Evolutionary conservation across 2,797 vertebrate genomes (phyloP), one percentile per base, ranked within the genome.

Genomic region (Coendou prehensilis): DNA sequence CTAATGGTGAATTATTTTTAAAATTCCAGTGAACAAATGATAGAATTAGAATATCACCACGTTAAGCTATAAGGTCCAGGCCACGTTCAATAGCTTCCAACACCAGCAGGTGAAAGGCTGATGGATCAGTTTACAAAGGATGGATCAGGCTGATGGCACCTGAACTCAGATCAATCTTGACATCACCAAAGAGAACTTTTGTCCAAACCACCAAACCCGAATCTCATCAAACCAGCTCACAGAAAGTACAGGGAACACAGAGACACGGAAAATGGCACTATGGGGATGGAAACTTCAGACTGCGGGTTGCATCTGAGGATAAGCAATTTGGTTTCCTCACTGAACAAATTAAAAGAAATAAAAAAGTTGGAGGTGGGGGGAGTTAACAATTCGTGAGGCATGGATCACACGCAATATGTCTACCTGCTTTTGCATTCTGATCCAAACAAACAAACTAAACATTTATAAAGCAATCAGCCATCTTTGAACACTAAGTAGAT

Each of bases 1-100:
- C 23, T 52, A 75, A 52, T 20, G 11, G 9, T 0, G 5, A 57
- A 50, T 67, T 63, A 67, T 69, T 88, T 85, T 84, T 69, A 71
- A 81, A 89, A 75, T 67, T 59, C 41, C 47, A 92, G 33, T 30
- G 20, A 67, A 92, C 33, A 94, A 90, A 87, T 15, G 61, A 75
- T 2, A 73, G 84, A 54, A 78, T 78, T 85, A 59, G 75, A 41
- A 26, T 73, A 75, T 37, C 69, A 45, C 9, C 15, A 37, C n/a
- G 47, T 28, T 80, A 83, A 94, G 67, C 54, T 61, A 50, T 45
- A 59, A n/a, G 37, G 28, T 67, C 59, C 57, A 23, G 54, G 61
- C 41, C 81, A 91, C 28, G 45, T 52, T 41, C 50, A 64, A 28
- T 52, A 75, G 61, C 78, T 84, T 47, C 85, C 59, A 92, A 76